Evolutionary conservation across 2,888 invertebrate species (phyloP).

Genomic region (Perithous albicinctus): DNA sequence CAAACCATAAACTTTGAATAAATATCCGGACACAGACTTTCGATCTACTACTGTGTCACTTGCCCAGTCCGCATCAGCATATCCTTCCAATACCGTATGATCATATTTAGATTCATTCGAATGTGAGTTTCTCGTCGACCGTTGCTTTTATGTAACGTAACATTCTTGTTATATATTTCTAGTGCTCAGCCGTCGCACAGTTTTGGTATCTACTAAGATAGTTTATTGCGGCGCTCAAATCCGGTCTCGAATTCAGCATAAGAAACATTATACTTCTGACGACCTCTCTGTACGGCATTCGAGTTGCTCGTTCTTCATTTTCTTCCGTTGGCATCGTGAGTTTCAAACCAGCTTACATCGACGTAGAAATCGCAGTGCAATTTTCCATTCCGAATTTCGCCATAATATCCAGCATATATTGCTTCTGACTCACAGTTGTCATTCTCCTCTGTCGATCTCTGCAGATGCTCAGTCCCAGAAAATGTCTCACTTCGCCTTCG

Average conservation of each 20-base stretch:
- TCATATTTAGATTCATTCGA: neutral
- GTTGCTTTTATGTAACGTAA: neutral
- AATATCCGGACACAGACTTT: conserved; percentile 22
- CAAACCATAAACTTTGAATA: conserved; percentile 15
- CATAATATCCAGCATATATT: neutral
- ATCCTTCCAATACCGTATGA: conserved; percentile 31
- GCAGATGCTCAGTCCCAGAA: neutral
- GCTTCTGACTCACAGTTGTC: neutral
- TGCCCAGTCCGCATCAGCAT: conserved; percentile 54
- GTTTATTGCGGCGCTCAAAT: neutral
- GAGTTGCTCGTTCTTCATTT: neutral
- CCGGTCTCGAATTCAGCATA: conserved; percentile 1
- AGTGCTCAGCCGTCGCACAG: neutral
- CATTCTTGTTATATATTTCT: neutral
- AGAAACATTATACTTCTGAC: conserved; percentile 48
- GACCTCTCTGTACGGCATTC: conserved; percentile 21
- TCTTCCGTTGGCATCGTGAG: neutral
- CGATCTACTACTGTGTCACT: conserved; percentile 17
- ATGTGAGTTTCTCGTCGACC: too few relatives aligned
- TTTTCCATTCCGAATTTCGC: conserved; percentile 5
- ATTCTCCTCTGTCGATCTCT: neutral
- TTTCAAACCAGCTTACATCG: conserved; percentile 7
- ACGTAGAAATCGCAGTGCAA: neutral
- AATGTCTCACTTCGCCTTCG: conserved; percentile 4
- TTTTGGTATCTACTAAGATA: neutral